Percentiles rank a stretch among this genome's conserved stretches.
phyloP scores from a whole-genome alignment of 2,113 vertebrate genomes.

The Gymnorhina tibicen region DNA sequence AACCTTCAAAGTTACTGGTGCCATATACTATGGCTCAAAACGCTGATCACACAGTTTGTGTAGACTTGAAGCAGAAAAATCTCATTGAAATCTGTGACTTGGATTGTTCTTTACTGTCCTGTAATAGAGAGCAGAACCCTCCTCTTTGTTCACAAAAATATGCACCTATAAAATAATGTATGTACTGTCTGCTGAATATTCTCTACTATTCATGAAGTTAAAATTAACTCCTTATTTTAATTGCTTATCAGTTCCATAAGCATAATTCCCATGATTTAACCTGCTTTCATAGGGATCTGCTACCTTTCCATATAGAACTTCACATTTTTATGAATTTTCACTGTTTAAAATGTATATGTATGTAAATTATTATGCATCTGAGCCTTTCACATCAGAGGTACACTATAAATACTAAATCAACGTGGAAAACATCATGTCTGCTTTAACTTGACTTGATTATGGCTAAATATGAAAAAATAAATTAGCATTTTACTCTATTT shows the following conservation, averaged over 20 bases:
- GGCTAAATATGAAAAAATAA: conserved; percentile 77
- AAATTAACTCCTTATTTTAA: conserved; percentile 72
- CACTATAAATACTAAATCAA: conserved; percentile 76
- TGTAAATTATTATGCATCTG: conserved; percentile 78
- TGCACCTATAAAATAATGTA: conserved; percentile 40
- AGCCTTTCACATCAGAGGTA: conserved; percentile 71
- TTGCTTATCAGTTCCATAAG: conserved; percentile 67
- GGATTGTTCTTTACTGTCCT: not conserved
- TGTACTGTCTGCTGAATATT: conserved; percentile 53
- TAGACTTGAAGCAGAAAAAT: not conserved
- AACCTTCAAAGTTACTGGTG: not conserved
- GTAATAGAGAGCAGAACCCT: not conserved
- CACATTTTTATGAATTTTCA: conserved; percentile 71
- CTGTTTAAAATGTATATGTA: conserved; percentile 83
- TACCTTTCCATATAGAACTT: conserved; percentile 65
- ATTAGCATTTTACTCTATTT: conserved; percentile 77
- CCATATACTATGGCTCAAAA: not conserved
- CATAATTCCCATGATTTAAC: conserved; percentile 70
- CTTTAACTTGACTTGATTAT: conserved; percentile 77
- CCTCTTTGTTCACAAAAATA: conserved; percentile 14
- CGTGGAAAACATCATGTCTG: conserved; percentile 70
- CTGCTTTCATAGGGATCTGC: conserved; percentile 57
- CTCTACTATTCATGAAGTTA: conserved; percentile 63
- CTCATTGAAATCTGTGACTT: not conserved
- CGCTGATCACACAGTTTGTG: not conserved